Evolutionary conservation across 1,140 invertebrate genomes (phyloP).

Genomic region (Zelostemma sp.): DNA sequence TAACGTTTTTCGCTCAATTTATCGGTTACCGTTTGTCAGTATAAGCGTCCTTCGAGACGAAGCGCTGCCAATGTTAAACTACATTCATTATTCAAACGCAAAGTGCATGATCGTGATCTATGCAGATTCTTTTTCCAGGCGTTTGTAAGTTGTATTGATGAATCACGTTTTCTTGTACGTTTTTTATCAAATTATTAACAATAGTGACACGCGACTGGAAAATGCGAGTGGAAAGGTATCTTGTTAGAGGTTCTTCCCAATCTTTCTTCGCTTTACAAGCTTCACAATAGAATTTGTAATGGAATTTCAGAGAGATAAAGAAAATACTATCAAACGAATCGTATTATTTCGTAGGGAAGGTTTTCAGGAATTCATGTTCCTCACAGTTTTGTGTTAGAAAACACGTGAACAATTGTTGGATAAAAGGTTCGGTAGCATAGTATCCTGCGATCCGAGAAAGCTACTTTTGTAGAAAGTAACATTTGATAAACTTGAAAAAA

Average conservation of each 20-base stretch:
- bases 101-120: slow-evolving; percentile 17
- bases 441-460: neutral
- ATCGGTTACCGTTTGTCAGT: slow-evolving; percentile 22
- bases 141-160: slow-evolving; percentile 17
- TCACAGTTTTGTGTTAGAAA: no score
- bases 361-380: no score
- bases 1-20: slow-evolving; percentile 14
- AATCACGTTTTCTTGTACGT: slow-evolving; percentile 17
- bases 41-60: slow-evolving; percentile 6
- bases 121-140: slow-evolving; percentile 7
- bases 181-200: slow-evolving; percentile 1
- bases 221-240: no score
- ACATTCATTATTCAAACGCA: slow-evolving; percentile 23
- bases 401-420: neutral
- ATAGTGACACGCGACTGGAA: neutral
- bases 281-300: neutral
- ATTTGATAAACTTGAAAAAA: neutral
- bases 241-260: neutral
- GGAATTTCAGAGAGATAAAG: no score
- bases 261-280: neutral
- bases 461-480: neutral
- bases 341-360: neutral
- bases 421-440: neutral
- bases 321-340: slow-evolving; percentile 1
- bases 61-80: slow-evolving; percentile 13